Evolutionary conservation across 2,888 invertebrate species (phyloP).

Genomic region (Erebia epiphron): DNA sequence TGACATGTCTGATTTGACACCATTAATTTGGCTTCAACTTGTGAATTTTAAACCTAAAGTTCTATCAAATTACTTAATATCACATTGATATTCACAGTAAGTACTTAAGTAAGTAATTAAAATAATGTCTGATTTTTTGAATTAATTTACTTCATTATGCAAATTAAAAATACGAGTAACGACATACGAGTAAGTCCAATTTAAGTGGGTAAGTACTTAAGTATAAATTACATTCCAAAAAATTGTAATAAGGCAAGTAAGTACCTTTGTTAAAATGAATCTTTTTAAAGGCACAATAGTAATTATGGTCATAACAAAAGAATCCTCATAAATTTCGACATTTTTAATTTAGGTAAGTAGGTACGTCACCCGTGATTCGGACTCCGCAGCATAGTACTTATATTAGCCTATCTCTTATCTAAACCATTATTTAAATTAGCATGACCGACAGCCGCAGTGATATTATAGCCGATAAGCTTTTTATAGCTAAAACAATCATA

Average conservation of each 20-base stretch:
- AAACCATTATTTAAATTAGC: constrained; percentile 28
- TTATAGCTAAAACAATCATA: constrained; percentile 20
- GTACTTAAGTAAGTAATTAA: no score
- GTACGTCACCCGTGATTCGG: neutral
- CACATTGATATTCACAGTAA: no score
- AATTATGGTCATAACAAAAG: neutral
- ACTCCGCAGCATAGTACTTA: neutral
- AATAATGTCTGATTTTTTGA: no score
- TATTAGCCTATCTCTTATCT: constrained; percentile 23
- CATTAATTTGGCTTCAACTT: no score
- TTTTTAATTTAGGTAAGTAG: neutral
- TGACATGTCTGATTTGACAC: no score
- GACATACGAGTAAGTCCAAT: no score
- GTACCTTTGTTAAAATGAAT: constrained; percentile 6
- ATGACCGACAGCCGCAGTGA: constrained; percentile 25
- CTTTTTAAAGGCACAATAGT: neutral
- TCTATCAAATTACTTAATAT: no score
- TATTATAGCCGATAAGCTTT: constrained; percentile 27
- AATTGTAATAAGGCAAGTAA: no score
- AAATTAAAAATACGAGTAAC: neutral
- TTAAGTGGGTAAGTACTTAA: no score
- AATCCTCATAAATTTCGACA: neutral
- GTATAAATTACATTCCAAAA: neutral
- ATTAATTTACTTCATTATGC: no score
- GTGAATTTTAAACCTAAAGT: no score